Conservation (phyloP, 1,140 invertebrate species). For the Drosophila willistoni region DNA sequence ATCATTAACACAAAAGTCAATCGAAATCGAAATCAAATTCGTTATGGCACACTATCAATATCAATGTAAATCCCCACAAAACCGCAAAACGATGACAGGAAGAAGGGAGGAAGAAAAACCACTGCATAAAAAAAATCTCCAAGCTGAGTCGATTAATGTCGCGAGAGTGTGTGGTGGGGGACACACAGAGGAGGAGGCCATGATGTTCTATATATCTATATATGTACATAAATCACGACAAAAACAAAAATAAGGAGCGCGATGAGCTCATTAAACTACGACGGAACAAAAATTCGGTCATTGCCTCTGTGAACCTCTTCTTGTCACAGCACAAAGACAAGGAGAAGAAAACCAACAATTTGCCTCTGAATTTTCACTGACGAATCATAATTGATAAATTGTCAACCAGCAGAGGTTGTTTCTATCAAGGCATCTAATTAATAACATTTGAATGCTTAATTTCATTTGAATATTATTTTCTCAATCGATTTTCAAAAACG, state of each 20-base stretch:
- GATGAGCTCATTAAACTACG: slow-evolving; percentile 44
- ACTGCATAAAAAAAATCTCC: too few relatives aligned
- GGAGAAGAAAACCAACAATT: background rate
- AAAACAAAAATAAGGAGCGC: slow-evolving; percentile 15
- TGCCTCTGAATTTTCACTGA: background rate
- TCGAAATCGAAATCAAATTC: slow-evolving; percentile 35
- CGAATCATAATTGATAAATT: background rate
- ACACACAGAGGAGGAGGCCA: background rate
- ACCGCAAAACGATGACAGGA: background rate
- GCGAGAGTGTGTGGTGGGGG: background rate
- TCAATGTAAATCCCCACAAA: background rate
- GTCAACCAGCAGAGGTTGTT: background rate
- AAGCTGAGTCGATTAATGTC: slow-evolving; percentile 27
- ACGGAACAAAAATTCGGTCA: slow-evolving; percentile 19
- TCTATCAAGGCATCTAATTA: too few relatives aligned
- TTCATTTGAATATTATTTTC: background rate
- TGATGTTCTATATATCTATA: background rate
- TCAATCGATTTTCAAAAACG: background rate
- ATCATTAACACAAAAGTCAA: slow-evolving; percentile 52
- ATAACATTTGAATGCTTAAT: too few relatives aligned
- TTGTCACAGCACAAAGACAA: background rate
- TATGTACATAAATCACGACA: slow-evolving; percentile 49
- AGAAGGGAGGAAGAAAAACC: background rate
- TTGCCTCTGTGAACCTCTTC: slow-evolving; percentile 15
- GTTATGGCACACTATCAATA: slow-evolving; percentile 1